These are phyloP conservation scores for Penaeus vannamei DNA, from an alignment of 1,140 invertebrate genomes.

Conservation along the genomic window DNA sequence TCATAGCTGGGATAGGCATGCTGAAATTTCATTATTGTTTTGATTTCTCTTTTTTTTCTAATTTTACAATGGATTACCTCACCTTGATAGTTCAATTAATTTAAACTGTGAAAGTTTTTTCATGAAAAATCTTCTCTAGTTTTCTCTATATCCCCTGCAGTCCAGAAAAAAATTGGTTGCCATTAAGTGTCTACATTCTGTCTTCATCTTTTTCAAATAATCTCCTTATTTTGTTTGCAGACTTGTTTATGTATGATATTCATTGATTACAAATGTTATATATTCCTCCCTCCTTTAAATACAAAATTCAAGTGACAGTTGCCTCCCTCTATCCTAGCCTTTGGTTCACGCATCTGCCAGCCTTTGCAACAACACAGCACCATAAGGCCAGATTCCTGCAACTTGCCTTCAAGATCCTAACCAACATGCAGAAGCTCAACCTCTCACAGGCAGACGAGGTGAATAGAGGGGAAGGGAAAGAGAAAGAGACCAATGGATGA, in stretches of 20 bases:
- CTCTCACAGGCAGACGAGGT: conserved; percentile 92
- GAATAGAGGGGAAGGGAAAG: conserved; percentile 61
- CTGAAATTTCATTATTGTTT: neutral
- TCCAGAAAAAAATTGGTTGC: too few species aligned
- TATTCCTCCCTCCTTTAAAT: neutral
- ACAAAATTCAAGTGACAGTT: neutral
- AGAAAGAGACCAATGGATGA: neutral
- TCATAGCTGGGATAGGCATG: neutral
- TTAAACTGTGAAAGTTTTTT: too few species aligned
- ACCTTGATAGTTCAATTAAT: too few species aligned
- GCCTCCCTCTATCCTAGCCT: conserved; percentile 78
- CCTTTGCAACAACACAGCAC: conserved; percentile 77
- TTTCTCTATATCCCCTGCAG: too few species aligned
- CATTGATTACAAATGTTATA: neutral
- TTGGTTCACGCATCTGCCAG: conserved; percentile 97
- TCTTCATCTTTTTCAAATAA: neutral
- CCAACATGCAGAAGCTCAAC: conserved; percentile 85
- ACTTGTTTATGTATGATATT: neutral
- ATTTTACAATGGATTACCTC: too few species aligned
- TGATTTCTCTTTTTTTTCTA: neutral
- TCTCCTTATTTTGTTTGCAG: neutral
- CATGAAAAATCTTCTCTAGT: too few species aligned
- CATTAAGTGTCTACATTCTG: too few species aligned
- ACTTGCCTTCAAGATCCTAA: conserved; percentile 88
- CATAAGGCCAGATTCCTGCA: conserved; percentile 85